Evolutionary conservation across 2,888 invertebrate genomes (phyloP), one percentile per base, ranked within the genome.

Genomic region (Lasioglossum pauxillum): DNA sequence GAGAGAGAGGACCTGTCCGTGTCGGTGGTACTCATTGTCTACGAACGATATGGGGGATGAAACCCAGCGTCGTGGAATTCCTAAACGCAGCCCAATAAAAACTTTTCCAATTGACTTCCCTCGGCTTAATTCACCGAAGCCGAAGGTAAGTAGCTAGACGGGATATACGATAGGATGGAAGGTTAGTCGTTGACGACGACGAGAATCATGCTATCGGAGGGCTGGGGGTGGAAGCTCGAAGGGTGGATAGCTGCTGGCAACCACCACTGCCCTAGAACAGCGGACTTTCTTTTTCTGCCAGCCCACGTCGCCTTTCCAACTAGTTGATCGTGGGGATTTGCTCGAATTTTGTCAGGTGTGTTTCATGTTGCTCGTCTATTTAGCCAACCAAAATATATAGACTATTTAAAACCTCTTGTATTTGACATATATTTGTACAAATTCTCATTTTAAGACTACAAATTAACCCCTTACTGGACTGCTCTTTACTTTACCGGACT

Each of bases 101-200:
- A 93, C 93, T 93, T 93, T 93, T 93, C 93, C 93, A 93, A 93
- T 93, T 92, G 93, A 93, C 93, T 93, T 93, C 90, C 91, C 89
- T 85, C 75, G 83, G 91, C 90, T 93, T 93, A 93, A 93, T 93
- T 93, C 90, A 91, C 84, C 88, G 91, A 88, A 91, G 90, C 88
- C 89, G 84, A 90, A 87, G 86, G 88, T 91, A 92, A 92, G 92
- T 90, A 90, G 86, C 53, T 83, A 88, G 91, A 82, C 85, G 88
- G 90, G 82, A 90, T 90, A 86, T 87, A 87, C 80, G 86, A 76
- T 82, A 78, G 76, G 83, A 80, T 82, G 84, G 84, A 83, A 84
- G 82, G 84, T 78, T 89, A 78, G 79, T 78, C 83, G 60, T 53
- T 53, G 78, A 74, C 57, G 87, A 83, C 57, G 73, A 72, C 64